Base-by-base conservation (phyloP, 2,113 vertebrate species). In the Ptilonorhynchus violaceus region DNA sequence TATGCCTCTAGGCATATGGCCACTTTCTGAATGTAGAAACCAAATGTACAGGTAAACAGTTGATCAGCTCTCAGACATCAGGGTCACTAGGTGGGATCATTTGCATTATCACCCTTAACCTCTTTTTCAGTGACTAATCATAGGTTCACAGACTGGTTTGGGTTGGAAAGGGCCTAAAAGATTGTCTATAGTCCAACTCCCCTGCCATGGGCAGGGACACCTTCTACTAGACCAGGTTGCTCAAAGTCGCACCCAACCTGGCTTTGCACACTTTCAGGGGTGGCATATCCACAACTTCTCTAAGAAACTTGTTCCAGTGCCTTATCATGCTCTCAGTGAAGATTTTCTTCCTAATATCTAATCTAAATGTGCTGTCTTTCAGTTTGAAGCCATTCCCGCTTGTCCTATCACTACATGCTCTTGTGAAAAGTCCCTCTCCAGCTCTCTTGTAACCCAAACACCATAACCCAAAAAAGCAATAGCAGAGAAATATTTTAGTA, bases 161-260 rank as follows among this genome's bases (percentile, higher is more conserved):
- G 2, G 8, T 63, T 76, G 35, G 25, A 63, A 77, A 49, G 31
- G n/a, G 12, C 41, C 47, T 69, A 49, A 55, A 55, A 55, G 17
- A 6, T 55, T 0, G 0, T 35, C 3, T 56, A 0, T 7, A 56
- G 31, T 35, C n/a, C 25, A 49, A 37, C 4, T 5, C 7, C 8
- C 15, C n/a, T 62, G 25, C 31, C 18, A 7, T 11, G 21, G 22
- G 22, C 25, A 62, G n/a, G 14, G 24, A n/a, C 10, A 7, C 17
- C n/a, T 68, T 62, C 25, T 15, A 14, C 7, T 49, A 49, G 47
- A 83, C 11, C 30, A 55, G 6, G 8, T 42, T 69, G 35, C 30
- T 42, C n/a, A 22, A 62, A 62, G 31, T 41, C 20, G 17, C 7
- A 23, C 42, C 15, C 25, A 69, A 9, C 41, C 35, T 83, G 28